These are phyloP conservation scores for Rugalucina vietnamica DNA, from an alignment of 2,888 invertebrate species.

Conservation along the genomic window DNA sequence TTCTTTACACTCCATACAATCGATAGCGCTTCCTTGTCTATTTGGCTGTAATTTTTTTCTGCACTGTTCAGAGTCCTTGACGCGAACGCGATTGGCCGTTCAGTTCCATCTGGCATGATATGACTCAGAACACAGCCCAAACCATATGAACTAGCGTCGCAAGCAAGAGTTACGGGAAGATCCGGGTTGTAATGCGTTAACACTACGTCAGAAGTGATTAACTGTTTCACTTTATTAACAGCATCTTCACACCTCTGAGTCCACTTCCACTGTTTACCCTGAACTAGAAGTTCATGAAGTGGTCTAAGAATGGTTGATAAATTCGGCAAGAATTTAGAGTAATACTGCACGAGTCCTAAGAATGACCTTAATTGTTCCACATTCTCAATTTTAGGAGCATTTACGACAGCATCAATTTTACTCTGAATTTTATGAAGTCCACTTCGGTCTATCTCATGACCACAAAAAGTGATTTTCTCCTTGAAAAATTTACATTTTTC, in stretches of 20 bases:
- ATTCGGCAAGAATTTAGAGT: constrained; percentile 24
- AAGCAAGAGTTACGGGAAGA: constrained; percentile 76
- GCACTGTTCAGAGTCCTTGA: constrained; percentile 59
- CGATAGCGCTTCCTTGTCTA: constrained; percentile 60
- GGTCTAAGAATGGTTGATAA: constrained; percentile 43
- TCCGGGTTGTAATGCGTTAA: constrained; percentile 78
- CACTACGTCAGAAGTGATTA: constrained; percentile 59
- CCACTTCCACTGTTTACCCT: constrained; percentile 56
- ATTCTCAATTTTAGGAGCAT: constrained; percentile 37
- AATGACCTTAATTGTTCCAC: constrained; percentile 31
- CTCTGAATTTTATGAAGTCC: constrained; percentile 44
- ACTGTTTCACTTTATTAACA: constrained; percentile 59
- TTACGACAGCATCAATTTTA: constrained; percentile 27
- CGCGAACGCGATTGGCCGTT: constrained; percentile 64
- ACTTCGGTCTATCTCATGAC: constrained; percentile 36
- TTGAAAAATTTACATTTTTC: constrained; percentile 49
- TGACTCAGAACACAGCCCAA: constrained; percentile 75
- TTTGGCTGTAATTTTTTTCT: constrained; percentile 65
- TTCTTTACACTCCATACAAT: constrained; percentile 82
- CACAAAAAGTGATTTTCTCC: constrained; percentile 39
- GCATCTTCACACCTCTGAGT: constrained; percentile 50
- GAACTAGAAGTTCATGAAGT: constrained; percentile 62
- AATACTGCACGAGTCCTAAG: constrained; percentile 42
- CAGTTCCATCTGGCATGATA: constrained; percentile 41
- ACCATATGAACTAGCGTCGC: constrained; percentile 82